A percentile compares a stretch with the other conserved stretches of the same genome.
These are phyloP conservation scores for Brachionus rotundiformis DNA, from an alignment of 1,140 invertebrate genomes.

Conservation along the genomic window DNA sequence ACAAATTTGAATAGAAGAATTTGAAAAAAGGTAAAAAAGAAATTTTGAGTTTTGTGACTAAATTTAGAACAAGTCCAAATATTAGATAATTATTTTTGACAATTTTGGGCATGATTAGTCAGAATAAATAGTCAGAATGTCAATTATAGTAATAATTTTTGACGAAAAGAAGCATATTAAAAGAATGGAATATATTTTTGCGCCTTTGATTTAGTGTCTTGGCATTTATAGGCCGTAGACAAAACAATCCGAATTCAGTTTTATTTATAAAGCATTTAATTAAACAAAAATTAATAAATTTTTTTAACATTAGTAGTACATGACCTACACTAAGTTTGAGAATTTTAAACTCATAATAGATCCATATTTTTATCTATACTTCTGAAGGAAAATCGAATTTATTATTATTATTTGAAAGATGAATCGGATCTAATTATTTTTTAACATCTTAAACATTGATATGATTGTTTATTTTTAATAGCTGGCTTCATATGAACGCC, in stretches of 20 bases:
- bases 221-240: constrained; percentile 3
- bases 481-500: not conserved
- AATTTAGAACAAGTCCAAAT: too few species aligned
- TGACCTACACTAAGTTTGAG: not conserved
- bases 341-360: not conserved
- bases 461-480: constrained; percentile 8
- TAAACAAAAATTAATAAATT: constrained; percentile 13
- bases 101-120: not conserved
- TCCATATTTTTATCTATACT: not conserved
- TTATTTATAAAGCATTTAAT: not conserved
- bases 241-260: not conserved
- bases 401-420: not conserved
- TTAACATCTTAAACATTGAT: constrained; percentile 15
- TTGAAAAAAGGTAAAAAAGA: too few species aligned
- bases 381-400: constrained; percentile 10
- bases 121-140: not conserved
- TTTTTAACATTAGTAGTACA: constrained; percentile 9
- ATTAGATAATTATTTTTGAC: too few species aligned
- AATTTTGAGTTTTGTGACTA: too few species aligned
- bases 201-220: not conserved
- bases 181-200: not conserved
- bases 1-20: too few species aligned
- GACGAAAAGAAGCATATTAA: not conserved
- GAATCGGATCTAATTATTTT: constrained; percentile 7
- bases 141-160: not conserved